phyloP scores from a whole-genome alignment of 2,888 invertebrate genomes.

The Pterobdella sp. region DNA sequence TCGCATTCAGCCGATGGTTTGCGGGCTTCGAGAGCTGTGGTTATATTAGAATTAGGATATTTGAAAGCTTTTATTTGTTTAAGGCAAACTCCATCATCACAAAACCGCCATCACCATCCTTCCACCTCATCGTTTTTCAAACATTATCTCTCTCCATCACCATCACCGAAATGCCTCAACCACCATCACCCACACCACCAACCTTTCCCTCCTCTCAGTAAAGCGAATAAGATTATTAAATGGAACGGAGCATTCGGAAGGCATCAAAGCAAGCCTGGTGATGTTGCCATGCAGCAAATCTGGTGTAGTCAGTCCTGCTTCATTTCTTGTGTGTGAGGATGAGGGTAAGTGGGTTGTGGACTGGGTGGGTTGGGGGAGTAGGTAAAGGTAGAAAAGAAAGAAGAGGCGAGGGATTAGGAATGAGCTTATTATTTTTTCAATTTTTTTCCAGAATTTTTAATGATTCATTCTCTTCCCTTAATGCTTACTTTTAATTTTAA shows the following conservation, averaged over 20 bases:
- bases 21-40: no score
- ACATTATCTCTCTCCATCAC: constrained; percentile 36
- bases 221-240: constrained; percentile 34
- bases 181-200: constrained; percentile 44
- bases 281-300: constrained; percentile 10
- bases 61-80: no score
- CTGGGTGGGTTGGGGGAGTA: neutral
- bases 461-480: no score
- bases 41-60: no score
- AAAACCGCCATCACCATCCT: no score
- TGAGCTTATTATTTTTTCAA: no score
- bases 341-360: neutral
- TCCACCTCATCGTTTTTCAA: no score
- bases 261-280: constrained; percentile 3
- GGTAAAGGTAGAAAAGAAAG: neutral
- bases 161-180: constrained; percentile 40
- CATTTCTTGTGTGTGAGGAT: constrained; percentile 17
- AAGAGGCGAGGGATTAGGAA: neutral
- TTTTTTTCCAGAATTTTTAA: no score
- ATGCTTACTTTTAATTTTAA: no score
- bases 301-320: constrained; percentile 11
- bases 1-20: neutral
- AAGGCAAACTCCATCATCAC: no score
- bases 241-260: neutral
- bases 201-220: constrained; percentile 44